Base-by-base conservation (phyloP, 2,113 vertebrate species). In the Poeciliopsis retropinna region DNA sequence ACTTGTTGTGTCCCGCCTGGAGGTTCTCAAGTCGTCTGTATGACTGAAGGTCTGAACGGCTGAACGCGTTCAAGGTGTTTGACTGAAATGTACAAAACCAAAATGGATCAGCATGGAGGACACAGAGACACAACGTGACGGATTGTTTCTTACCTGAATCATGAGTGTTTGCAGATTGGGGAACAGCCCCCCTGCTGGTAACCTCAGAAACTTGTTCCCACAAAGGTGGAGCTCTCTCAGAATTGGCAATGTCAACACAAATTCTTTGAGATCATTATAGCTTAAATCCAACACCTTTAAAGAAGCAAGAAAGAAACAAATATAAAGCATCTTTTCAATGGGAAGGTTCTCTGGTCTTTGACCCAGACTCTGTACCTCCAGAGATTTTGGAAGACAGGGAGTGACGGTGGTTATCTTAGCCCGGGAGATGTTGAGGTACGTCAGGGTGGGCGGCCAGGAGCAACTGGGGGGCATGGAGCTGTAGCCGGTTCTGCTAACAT, bases 161-260 rank as follows among this genome's bases (percentile, higher is more conserved):
- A 73, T 91, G 76, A 98, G 25, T 9, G 79, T 77, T 15, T 81
- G 83, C n/a, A 97, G 74, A 31, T 27, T 90, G 0, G 94, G 94
- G 39, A 96, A 66, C 37, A 60, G 9, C 60, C 4, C 0, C 92
- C 95, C 1, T 73, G 83, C 0, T 1, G 96, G 96, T 11, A 98
- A 84, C 0, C 65, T 80, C 73, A 90, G 91, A 76, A 98, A 74
- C 74, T 95, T 96, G 88, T 98, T 98, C 65, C 92, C 92, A 8
- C 95, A 88, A 3, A 99, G 93, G 75, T 95, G 86, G 54, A 99
- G 96, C 83, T 96, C 95, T 73, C 64, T 93, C 10, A 99, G 94
- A 2, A 11, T 2, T 0, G 94, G 95, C 4, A 97, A 90, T 0
- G 1, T 2, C 73, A 95, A 29, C 0, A 19, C 31, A 91, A 97